Conservation (phyloP, 2,113 vertebrate species). For the Progne subis region DNA sequence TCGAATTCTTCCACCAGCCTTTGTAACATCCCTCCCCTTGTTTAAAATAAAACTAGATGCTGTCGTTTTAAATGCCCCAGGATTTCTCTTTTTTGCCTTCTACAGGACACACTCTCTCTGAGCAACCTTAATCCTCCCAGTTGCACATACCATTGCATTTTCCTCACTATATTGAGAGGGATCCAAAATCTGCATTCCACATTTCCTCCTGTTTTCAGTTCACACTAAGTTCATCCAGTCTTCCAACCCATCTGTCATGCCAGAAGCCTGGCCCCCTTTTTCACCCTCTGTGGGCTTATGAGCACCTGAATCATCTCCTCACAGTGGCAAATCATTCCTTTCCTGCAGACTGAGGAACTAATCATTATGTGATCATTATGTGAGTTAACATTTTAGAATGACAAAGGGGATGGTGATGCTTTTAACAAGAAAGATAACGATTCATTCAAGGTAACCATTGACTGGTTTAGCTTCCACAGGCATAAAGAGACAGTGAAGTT, state of each 20-base stretch:
- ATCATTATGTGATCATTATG: not conserved
- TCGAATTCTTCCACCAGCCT: not conserved
- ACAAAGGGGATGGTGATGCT: not conserved
- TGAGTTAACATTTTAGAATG: not conserved
- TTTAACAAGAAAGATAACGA: not conserved
- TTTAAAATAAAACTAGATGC: not conserved
- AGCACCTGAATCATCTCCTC: not conserved
- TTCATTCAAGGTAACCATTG: not conserved
- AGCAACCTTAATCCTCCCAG: not conserved
- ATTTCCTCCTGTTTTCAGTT: not conserved
- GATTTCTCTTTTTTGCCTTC: not conserved
- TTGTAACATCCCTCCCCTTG: not conserved
- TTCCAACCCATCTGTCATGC: not conserved
- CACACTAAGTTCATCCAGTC: not conserved
- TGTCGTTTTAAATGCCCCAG: not conserved
- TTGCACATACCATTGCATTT: not conserved
- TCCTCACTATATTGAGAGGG: not conserved
- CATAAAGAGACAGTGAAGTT: not conserved
- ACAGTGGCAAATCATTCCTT: not conserved
- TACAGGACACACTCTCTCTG: not conserved
- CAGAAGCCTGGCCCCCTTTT: not conserved
- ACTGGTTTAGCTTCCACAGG: not conserved
- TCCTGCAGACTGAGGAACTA: not conserved
- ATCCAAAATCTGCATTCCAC: not conserved
- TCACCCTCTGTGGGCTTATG: not conserved